These are phyloP conservation scores for Macaca nemestrina DNA, from an alignment of 2,113 vertebrate genomes.

Conservation along the genomic window DNA sequence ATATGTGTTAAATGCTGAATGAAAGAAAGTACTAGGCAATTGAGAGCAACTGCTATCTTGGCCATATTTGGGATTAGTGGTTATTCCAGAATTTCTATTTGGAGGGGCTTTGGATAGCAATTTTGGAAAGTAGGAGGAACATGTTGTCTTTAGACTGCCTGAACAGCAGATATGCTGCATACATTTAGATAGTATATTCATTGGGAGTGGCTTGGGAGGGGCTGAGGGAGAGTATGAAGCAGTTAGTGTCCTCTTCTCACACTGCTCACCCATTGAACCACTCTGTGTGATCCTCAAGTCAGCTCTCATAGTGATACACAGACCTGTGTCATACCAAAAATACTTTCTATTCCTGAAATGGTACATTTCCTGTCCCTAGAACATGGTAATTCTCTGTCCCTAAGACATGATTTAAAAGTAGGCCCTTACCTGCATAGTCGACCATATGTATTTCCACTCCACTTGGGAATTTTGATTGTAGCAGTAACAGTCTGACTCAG, in stretches of 20 bases:
- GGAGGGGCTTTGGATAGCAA: background rate
- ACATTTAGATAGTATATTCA: background rate
- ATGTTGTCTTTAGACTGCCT: background rate
- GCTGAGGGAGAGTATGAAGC: background rate
- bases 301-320: background rate
- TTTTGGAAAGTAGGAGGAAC: background rate
- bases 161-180: background rate
- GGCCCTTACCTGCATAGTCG: constrained; percentile 81
- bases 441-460: constrained; percentile 82
- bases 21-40: background rate
- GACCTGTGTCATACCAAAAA: background rate
- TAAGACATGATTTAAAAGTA: background rate
- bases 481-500: constrained; percentile 81
- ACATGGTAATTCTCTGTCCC: background rate
- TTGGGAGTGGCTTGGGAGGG: background rate
- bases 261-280: background rate
- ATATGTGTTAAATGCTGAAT: background rate
- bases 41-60: background rate
- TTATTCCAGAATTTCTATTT: background rate
- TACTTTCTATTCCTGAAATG: background rate
- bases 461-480: constrained; percentile 78
- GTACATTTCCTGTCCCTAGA: background rate
- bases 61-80: background rate
- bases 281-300: background rate
- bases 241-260: background rate